Evolutionary conservation across 2,797 vertebrate species (phyloP).

Genomic region (Pseudotriccus pelzelni): DNA sequence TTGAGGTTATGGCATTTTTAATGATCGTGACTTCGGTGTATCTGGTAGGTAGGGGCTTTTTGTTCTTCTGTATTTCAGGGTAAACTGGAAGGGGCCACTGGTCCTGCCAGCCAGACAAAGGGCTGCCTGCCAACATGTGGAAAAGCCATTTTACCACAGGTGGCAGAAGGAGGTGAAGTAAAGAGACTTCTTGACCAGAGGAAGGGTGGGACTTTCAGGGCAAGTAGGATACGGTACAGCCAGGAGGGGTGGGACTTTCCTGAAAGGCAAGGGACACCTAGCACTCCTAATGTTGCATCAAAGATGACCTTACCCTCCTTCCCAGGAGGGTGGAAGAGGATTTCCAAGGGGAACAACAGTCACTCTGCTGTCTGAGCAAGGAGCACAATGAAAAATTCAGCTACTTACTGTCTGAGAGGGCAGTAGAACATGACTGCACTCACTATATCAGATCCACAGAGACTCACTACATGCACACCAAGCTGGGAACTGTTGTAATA

Average conservation of each 20-base stretch:
- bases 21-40: neutral
- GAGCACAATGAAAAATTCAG: neutral
- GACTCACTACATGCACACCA: neutral
- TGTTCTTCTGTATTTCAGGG: neutral
- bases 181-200: rapidly evolving
- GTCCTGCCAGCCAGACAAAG: neutral
- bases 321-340: neutral
- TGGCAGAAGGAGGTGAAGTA: neutral
- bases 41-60: too few relatives aligned
- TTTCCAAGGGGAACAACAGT: neutral
- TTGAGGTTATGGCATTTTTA: neutral
- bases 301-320: neutral
- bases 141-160: neutral
- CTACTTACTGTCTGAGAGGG: neutral
- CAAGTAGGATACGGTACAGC: neutral
- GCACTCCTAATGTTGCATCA: neutral
- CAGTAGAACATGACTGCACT: neutral
- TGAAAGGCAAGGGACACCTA: neutral
- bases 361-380: neutral
- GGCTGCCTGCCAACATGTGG: neutral
- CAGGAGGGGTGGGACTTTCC: neutral
- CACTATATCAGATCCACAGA: neutral
- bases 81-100: neutral
- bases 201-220: neutral
- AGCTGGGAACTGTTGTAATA: neutral